Conservation (phyloP, 2,113 vertebrate genomes). For the Grammomys dolichurus region DNA sequence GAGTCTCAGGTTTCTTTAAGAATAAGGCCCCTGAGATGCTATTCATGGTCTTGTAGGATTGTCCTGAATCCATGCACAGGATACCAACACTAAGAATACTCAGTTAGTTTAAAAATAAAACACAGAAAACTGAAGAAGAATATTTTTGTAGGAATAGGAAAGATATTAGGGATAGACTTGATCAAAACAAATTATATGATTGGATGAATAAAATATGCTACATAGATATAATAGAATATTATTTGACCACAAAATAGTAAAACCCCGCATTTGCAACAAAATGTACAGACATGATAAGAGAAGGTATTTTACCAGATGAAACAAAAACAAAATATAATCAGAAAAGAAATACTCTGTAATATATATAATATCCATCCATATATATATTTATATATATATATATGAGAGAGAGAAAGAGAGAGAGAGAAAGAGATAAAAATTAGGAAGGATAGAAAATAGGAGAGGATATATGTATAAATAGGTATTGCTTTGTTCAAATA, state of each 20-base stretch:
- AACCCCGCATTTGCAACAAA: not conserved
- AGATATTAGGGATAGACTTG: not conserved
- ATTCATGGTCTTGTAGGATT: not conserved
- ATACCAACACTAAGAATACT: not conserved
- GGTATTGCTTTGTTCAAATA: not conserved
- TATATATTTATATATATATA: too few species aligned
- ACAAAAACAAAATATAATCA: not conserved
- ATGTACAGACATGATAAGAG: not conserved
- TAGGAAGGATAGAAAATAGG: too few species aligned
- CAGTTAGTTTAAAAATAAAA: not conserved
- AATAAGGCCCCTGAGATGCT: not conserved
- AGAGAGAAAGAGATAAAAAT: too few species aligned
- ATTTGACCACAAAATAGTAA: not conserved
- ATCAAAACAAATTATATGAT: not conserved
- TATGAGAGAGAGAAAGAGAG: too few species aligned
- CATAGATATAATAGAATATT: not conserved
- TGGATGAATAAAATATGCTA: not conserved
- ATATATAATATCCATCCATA: not conserved
- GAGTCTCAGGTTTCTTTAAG: too few species aligned
- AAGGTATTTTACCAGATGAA: not conserved
- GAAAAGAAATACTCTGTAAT: not conserved
- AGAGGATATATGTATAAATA: not conserved
- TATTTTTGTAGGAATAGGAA: not conserved
- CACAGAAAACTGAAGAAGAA: not conserved
- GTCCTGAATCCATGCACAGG: not conserved